Percentiles rank a stretch among this genome's conserved stretches.
Conservation (phyloP, 2,113 vertebrate genomes). For the Grus americana region DNA sequence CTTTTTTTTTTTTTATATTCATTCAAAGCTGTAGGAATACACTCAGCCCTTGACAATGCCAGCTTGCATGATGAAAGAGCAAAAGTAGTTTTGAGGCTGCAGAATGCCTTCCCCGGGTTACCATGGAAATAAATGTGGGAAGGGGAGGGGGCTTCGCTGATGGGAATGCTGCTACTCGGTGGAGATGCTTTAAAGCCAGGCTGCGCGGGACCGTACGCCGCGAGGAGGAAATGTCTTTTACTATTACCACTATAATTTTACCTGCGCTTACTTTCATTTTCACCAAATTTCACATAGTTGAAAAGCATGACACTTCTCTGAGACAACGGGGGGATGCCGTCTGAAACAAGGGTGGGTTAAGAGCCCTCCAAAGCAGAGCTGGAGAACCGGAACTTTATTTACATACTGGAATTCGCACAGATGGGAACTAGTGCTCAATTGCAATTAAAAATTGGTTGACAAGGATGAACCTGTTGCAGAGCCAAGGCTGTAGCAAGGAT, state of each 20-base stretch:
- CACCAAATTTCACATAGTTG: not conserved
- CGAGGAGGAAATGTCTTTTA: not conserved
- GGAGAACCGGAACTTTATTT: not conserved
- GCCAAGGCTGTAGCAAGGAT: not conserved
- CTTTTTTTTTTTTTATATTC: not conserved
- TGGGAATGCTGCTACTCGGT: constrained; percentile 38
- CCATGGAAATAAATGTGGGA: constrained; percentile 91
- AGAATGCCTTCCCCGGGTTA: constrained; percentile 86
- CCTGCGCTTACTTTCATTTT: not conserved
- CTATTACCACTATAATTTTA: not conserved
- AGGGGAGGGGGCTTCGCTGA: constrained; percentile 49
- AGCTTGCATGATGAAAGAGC: constrained; percentile 80
- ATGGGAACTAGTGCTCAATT: not conserved
- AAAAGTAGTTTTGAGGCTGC: constrained; percentile 82
- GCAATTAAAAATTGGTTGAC: not conserved
- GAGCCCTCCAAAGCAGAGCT: not conserved
- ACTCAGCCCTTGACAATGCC: constrained; percentile 81
- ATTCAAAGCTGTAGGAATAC: constrained; percentile 70
- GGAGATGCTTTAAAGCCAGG: constrained; percentile 8
- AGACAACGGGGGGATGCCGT: not conserved
- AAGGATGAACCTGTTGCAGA: not conserved
- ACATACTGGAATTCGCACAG: not conserved
- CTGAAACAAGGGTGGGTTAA: fast-evolving
- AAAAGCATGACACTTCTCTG: not conserved
- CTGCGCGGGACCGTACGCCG: not conserved